Evolutionary conservation across 2,113 vertebrate species (phyloP).

Genomic region (Sapajus apella): DNA sequence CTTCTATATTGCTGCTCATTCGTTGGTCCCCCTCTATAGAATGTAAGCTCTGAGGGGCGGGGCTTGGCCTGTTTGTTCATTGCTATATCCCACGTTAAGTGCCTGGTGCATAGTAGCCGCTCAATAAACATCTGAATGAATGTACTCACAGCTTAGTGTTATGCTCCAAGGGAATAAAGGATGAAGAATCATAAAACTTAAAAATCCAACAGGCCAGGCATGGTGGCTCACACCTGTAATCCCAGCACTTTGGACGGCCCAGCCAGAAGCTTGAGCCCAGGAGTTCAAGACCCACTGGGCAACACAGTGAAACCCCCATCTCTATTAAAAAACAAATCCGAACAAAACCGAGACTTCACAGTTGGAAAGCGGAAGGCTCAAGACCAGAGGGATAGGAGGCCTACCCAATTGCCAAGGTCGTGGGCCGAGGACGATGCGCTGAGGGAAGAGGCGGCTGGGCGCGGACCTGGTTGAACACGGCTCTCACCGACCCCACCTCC

Average conservation of each 20-base stretch:
- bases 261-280: too few species aligned
- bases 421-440: not conserved
- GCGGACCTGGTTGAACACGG: accelerated
- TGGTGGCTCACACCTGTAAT: too few species aligned
- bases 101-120: not conserved
- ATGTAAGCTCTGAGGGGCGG: too few species aligned
- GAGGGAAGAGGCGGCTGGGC: not conserved
- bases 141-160: not conserved
- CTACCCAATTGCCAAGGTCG: not conserved
- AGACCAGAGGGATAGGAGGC: not conserved
- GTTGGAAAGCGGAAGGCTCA: not conserved
- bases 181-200: not conserved
- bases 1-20: not conserved
- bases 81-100: not conserved
- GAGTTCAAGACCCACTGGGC: too few species aligned
- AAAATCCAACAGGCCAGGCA: too few species aligned
- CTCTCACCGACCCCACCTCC: not conserved
- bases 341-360: not conserved
- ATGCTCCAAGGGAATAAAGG: not conserved
- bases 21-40: not conserved
- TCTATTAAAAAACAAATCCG: not conserved
- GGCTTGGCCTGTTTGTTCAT: not conserved
- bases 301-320: too few species aligned
- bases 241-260: too few species aligned
- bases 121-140: not conserved